phyloP scores from a whole-genome alignment of 2,113 vertebrate genomes.

The Notiomystis cincta region DNA sequence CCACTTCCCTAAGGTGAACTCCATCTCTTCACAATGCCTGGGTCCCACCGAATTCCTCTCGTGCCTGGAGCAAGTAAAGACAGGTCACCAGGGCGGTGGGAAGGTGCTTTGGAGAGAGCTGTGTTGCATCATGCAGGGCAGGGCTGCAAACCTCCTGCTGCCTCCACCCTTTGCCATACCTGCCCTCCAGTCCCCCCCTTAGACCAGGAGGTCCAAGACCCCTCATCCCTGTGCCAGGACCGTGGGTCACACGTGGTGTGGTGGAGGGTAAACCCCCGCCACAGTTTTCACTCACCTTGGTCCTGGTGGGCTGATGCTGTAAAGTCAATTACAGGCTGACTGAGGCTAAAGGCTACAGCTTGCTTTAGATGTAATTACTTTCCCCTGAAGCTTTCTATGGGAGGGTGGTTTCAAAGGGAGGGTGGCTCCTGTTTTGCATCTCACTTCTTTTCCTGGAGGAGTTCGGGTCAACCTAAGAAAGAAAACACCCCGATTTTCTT shows the following conservation, averaged over 20 bases:
- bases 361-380: not conserved
- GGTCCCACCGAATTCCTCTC: constrained; percentile 15
- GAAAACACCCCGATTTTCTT: not conserved
- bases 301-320: not conserved
- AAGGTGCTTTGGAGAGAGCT: not conserved
- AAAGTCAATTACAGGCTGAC: not conserved
- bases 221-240: rapidly evolving
- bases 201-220: not conserved
- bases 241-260: rapidly evolving
- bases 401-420: not conserved
- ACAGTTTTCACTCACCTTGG: not conserved
- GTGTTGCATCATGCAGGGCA: not conserved
- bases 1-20: not conserved
- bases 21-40: not conserved
- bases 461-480: not conserved
- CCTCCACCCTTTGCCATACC: rapidly evolving
- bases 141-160: not conserved
- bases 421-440: constrained; percentile 35
- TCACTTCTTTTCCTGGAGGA: not conserved
- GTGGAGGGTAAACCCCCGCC: not conserved
- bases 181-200: rapidly evolving
- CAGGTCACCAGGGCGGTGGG: not conserved
- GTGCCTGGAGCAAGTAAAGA: constrained; percentile 4
- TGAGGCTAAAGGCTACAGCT: not conserved
- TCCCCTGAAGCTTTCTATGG: not conserved